Conservation (phyloP, 2,888 invertebrate species). For the Drosophila maculinotata region DNA sequence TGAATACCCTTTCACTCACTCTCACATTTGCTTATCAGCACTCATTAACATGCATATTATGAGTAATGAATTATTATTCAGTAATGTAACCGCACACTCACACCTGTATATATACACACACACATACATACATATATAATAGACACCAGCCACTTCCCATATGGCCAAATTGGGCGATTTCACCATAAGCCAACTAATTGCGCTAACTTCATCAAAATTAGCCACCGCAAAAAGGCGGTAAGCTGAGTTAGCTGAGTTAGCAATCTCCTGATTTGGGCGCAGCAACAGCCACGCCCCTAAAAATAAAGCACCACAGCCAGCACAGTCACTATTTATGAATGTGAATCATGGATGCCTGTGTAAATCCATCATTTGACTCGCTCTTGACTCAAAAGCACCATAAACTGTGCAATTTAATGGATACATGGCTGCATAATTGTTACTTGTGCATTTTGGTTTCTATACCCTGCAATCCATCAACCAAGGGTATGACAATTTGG, state of each 20-base stretch:
- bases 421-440: constrained; percentile 10
- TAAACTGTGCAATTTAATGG: constrained; percentile 47
- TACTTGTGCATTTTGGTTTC: constrained; percentile 20
- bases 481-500: no score
- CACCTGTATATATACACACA: neutral
- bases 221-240: constrained; percentile 19
- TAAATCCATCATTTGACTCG: constrained; percentile 41
- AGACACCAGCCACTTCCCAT: constrained; percentile 33
- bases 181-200: constrained; percentile 46
- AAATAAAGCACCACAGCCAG: neutral
- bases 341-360: constrained; percentile 14
- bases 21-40: neutral
- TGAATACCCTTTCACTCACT: neutral
- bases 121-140: neutral
- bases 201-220: constrained; percentile 51
- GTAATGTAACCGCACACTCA: constrained; percentile 15
- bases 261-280: constrained; percentile 20
- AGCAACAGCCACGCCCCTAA: constrained; percentile 37
- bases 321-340: constrained; percentile 6
- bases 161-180: constrained; percentile 39
- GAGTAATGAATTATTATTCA: constrained; percentile 12
- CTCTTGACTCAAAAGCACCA: constrained; percentile 28
- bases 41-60: constrained; percentile 4
- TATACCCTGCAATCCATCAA: no score
- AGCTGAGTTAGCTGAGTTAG: constrained; percentile 12